Evolutionary conservation across 1,140 invertebrate species (phyloP), one percentile per base, ranked within the genome.

Genomic region (Delia radicum): DNA sequence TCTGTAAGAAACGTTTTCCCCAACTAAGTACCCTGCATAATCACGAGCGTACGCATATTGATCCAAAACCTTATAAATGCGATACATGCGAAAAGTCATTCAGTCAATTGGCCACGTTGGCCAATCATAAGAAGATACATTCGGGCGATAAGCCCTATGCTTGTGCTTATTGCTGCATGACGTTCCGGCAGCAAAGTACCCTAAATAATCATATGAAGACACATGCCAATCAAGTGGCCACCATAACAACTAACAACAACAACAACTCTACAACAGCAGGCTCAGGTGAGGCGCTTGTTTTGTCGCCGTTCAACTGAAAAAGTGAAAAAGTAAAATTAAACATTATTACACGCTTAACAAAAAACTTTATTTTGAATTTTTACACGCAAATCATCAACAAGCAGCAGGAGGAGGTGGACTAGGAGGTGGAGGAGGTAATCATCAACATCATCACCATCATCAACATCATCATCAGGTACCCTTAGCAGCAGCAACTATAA

Each of bases 311-410:
- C 78, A 78, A 83, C 83, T 84, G 80, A n/a, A n/a, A n/a, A n/a
- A 84, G 79, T 37, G 31, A 33, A 33, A 33, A 69, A 69, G 31
- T 33, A 67, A 67, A 81, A 81, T 83, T 83, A 78, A 79, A 83
- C 80, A 81, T 83, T 80, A 80, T 81, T 81, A n/a, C 85, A 82
- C 81, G 81, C 83, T 83, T 85, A 85, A 85, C 83, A 82, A 33
- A n/a, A 85, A 85, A 82, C 83, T 82, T 85, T 85, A 82, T 80
- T 85, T 85, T 85, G 83, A 85, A 83, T 85, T 82, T 84, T 82
- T 85, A 82, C 81, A 85, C 82, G 83, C 83, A 81, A 77, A 79
- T 77, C 71, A 76, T 75, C 62, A 65, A 71, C 78, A 55, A 75
- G 4, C 46, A 76, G 74, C 62, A 69, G 72, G 61, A 74, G 71